These are phyloP conservation scores for Xestia ashworthii DNA, from an alignment of 2,888 invertebrate species.

Conservation along the genomic window DNA sequence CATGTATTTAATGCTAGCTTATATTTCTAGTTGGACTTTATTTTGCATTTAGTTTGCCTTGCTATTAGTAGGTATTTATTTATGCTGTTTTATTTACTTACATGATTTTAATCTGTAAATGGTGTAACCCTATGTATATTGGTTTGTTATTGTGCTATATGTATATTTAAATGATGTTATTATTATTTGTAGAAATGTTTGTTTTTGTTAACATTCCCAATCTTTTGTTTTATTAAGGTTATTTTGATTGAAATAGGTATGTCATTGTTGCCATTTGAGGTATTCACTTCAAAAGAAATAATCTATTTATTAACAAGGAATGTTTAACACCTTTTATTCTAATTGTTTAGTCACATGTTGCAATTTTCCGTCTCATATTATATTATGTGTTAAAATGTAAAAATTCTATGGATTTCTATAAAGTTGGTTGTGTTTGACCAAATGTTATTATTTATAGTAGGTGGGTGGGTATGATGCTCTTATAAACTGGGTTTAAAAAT, in stretches of 20 bases:
- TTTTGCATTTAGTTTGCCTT: constrained; percentile 34
- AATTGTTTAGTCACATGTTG: constrained; percentile 37
- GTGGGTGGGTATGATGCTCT: constrained; percentile 29
- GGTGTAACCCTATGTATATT: constrained; percentile 34
- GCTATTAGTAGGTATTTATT: constrained; percentile 36
- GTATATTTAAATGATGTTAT: constrained; percentile 56
- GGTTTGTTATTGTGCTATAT: constrained; percentile 45
- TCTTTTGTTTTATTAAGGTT: constrained; percentile 35
- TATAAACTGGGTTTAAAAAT: constrained; percentile 8
- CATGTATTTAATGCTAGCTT: constrained; percentile 21
- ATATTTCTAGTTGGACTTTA: constrained; percentile 26
- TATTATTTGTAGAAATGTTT: constrained; percentile 53
- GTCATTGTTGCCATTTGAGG: constrained; percentile 31
- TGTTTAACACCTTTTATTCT: constrained; percentile 33
- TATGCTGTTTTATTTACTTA: constrained; percentile 44
- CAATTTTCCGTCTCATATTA: constrained; percentile 41
- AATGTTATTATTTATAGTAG: constrained; percentile 13
- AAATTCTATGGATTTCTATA: constrained; percentile 17
- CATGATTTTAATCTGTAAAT: constrained; percentile 35
- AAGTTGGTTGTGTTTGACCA: constrained; percentile 9
- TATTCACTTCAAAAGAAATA: constrained; percentile 26
- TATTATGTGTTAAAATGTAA: constrained; percentile 25
- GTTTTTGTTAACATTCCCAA: constrained; percentile 56
- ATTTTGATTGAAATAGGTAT: constrained; percentile 27
- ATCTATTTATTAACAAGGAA: constrained; percentile 28